Conservation (phyloP, 2,113 vertebrate genomes). For the Gallinago media region DNA sequence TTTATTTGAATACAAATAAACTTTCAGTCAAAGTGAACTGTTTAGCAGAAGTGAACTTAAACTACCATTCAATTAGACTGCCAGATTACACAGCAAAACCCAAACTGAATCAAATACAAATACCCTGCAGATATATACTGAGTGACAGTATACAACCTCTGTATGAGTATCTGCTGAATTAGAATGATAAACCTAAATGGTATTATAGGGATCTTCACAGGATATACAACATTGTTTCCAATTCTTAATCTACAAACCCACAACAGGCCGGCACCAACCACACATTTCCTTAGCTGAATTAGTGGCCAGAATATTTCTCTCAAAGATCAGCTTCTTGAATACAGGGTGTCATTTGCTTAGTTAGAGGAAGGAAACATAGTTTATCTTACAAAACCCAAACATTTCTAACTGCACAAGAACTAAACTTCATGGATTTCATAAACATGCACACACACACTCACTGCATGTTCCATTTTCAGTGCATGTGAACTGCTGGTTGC, state of each 20-base stretch:
- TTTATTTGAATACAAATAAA: background rate
- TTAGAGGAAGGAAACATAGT: background rate
- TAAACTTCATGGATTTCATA: background rate
- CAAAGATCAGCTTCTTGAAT: background rate
- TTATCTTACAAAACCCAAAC: background rate
- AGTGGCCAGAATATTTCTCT: background rate
- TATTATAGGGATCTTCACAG: background rate
- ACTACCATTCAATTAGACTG: fast-evolving
- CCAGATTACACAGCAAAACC: background rate
- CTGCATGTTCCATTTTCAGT: background rate
- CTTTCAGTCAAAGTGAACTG: background rate
- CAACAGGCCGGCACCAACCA: background rate
- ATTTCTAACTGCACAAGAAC: background rate
- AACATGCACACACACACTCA: background rate
- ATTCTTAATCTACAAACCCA: background rate
- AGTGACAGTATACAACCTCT: background rate
- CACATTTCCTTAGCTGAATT: background rate
- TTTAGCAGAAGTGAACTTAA: background rate
- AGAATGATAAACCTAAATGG: background rate
- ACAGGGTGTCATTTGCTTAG: background rate
- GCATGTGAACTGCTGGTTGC: background rate
- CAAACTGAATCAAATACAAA: background rate
- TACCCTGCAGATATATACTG: background rate
- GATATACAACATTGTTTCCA: background rate
- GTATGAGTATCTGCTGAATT: background rate